A percentile compares a stretch with the other conserved stretches of the same genome.
phyloP scores from a whole-genome alignment of 1,140 invertebrate species.

The Bombus sibiricus region DNA sequence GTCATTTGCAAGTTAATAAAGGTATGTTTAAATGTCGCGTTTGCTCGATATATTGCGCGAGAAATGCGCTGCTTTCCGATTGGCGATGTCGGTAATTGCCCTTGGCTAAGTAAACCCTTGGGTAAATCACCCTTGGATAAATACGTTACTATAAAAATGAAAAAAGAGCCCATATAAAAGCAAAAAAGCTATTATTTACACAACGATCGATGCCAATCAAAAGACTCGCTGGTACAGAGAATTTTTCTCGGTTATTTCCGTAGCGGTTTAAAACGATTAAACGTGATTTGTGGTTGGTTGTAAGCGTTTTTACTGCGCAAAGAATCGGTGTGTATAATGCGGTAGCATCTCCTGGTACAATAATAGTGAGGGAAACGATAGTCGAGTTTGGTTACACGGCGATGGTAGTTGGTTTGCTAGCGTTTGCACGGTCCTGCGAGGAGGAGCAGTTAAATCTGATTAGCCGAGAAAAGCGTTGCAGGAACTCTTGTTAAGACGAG shows the following conservation, averaged over 20 bases:
- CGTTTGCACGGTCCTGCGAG: constrained; percentile 46
- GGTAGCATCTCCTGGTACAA: background rate
- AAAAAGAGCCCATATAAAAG: background rate
- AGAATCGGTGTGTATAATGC: background rate
- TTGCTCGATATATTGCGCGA: background rate
- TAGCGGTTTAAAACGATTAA: background rate
- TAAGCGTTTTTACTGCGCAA: background rate
- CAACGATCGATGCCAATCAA: too few relatives aligned
- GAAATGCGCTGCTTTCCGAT: background rate
- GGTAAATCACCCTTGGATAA: too few relatives aligned
- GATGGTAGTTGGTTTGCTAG: background rate
- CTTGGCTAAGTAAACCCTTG: background rate
- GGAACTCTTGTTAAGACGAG: constrained; percentile 66
- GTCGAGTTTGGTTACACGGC: background rate
- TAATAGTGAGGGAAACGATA: background rate
- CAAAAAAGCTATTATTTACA: background rate
- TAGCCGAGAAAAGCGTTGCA: constrained; percentile 66
- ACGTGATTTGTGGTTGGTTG: background rate
- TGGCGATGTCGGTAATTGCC: background rate
- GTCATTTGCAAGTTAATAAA: constrained; percentile 58
- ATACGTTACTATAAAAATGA: background rate
- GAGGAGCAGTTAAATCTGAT: constrained; percentile 67
- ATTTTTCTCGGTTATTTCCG: background rate
- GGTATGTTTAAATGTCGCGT: constrained; percentile 24
- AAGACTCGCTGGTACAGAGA: too few relatives aligned